A percentile compares a stretch with the other conserved stretches of the same genome.
These are phyloP conservation scores for Acanthiza pusilla DNA, from an alignment of 2,797 vertebrate species.

Conservation along the genomic window DNA sequence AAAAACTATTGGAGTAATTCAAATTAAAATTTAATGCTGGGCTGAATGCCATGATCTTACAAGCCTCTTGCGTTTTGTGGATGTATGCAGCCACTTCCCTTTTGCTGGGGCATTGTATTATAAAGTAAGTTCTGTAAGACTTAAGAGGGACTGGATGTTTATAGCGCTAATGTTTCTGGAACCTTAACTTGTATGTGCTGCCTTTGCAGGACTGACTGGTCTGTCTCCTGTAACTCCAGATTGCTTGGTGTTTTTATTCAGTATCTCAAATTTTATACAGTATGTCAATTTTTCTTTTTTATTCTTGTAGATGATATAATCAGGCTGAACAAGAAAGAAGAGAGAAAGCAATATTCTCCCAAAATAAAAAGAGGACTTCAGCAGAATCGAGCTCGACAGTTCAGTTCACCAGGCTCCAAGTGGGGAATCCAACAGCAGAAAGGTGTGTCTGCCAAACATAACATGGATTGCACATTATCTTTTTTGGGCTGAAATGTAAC, in stretches of 20 bases:
- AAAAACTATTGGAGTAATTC: background rate
- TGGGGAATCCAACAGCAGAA: constrained; percentile 71
- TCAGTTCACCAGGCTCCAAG: constrained; percentile 69
- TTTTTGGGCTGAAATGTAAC: background rate
- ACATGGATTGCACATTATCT: background rate
- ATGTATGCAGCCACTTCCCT: background rate
- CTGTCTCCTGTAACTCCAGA: background rate
- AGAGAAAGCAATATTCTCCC: constrained; percentile 79
- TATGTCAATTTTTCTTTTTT: background rate
- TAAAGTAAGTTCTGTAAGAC: background rate
- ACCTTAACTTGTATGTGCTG: background rate
- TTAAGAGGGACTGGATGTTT: background rate
- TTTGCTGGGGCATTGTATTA: background rate
- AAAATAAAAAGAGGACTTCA: constrained; percentile 76
- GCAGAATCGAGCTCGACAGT: constrained; percentile 69
- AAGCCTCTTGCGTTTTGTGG: background rate
- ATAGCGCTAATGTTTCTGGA: background rate
- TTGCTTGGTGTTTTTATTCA: background rate
- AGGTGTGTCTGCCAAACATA: constrained; percentile 26
- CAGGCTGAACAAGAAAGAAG: constrained; percentile 90
- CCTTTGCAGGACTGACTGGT: background rate
- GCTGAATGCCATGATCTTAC: background rate
- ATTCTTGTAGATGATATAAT: constrained; percentile 90
- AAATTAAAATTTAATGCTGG: background rate
- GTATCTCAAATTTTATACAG: background rate